Base-by-base conservation (phyloP, 2,113 vertebrate species). In the Channa argus region DNA sequence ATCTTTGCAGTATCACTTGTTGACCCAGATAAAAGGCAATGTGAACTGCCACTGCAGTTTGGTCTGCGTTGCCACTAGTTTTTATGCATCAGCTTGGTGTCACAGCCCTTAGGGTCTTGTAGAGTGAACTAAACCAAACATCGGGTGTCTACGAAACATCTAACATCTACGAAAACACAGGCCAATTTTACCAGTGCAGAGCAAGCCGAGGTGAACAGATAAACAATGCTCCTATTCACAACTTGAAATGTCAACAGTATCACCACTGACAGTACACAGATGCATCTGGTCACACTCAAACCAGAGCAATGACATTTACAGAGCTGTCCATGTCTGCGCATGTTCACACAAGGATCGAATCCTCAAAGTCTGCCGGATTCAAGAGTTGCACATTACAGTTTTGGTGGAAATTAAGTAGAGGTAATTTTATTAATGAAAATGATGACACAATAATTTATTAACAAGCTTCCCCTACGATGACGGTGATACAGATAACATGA, bases 211-310 rank as follows among this genome's bases (percentile, higher is more conserved):
- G 73, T 70, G 72, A 81, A 71, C 53, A 71, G 74, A 81, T 58
- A 73, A 79, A 88, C 80, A 87, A 50, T 34, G 71, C 52, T 76
- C 63, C 74, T 77, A 54, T 87, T 84, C 82, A 83, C 85, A 80
- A 83, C 71, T 66, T 15, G 46, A 85, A 87, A 84, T 88, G 85
- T 87, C 82, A 90, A 84, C 85, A 88, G 68, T 15, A 71, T 68
- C 60, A 43, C 77, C 56, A 33, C 69, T 74, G 74, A 87, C 71
- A 47, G 50, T 74, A 61, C 78, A 85, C 87, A 84, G 80, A 70
- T 50, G n/a, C 78, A 83, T 80, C 80, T 89, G 84, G 84, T 65
- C 77, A 66, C 64, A 51, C 76, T 79, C 78, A 81, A 58, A 77
- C 77, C 64, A 49, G 6, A 81, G 75, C 74, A 59, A 37, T 82